Evolutionary conservation across 1,140 invertebrate species (phyloP).

Genomic region (Trachelipus rathkii): DNA sequence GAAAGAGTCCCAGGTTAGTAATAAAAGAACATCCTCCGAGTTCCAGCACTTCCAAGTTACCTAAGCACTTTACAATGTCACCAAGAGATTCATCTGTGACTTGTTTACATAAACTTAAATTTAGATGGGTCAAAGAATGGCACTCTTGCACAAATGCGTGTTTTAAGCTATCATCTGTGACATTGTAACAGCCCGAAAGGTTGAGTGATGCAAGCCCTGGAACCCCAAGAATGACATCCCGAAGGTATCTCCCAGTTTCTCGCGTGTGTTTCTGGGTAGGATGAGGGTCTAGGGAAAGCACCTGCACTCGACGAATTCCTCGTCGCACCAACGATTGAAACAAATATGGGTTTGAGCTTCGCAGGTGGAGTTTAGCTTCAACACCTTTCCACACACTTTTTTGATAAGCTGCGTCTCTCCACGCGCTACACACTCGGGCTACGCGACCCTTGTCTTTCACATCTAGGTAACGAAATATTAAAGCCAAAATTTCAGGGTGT

Average conservation of each 20-base stretch:
- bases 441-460: slow-evolving; percentile 81
- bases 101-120: slow-evolving; percentile 90
- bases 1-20: slow-evolving; percentile 75
- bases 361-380: slow-evolving; percentile 81
- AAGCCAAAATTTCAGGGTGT: slow-evolving; percentile 85
- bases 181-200: slow-evolving; percentile 86
- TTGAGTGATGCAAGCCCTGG: slow-evolving; percentile 82
- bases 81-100: slow-evolving; percentile 79
- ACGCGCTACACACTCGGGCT: slow-evolving; percentile 81
- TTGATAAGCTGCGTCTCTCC: slow-evolving; percentile 81
- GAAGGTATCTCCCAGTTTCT: slow-evolving; percentile 62
- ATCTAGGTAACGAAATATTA: slow-evolving; percentile 85
- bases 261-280: too few species aligned
- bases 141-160: slow-evolving; percentile 69
- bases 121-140: slow-evolving; percentile 69
- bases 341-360: slow-evolving; percentile 72
- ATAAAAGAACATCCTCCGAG: slow-evolving; percentile 86
- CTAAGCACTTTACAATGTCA: slow-evolving; percentile 75
- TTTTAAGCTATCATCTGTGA: slow-evolving; percentile 74
- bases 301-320: slow-evolving; percentile 82
- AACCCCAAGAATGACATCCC: slow-evolving; percentile 79
- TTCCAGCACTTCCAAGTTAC: slow-evolving; percentile 80
- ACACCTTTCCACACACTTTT: slow-evolving; percentile 89
- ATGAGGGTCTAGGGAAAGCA: slow-evolving; percentile 64
- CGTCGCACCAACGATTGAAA: slow-evolving; percentile 79